Evolutionary conservation across 1,140 invertebrate species (phyloP), one percentile per base, ranked within the genome.

Genomic region (Epicauta chinensis): DNA sequence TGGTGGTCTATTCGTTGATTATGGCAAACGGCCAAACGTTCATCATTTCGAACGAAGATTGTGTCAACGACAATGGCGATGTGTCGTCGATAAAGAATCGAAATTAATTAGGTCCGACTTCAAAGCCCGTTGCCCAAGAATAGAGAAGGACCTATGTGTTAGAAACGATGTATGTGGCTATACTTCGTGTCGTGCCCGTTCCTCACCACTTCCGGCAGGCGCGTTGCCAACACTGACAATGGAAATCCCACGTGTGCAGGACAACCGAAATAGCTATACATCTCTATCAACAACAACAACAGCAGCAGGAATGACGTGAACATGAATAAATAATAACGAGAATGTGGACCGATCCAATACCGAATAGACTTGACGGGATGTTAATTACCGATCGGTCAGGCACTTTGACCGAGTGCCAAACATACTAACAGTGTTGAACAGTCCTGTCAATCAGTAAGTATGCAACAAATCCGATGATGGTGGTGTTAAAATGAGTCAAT

Each of bases 181-280:
- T n/a, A n/a, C n/a, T 7, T 23, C 23, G 4, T 23, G 7, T 23
- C 53, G 16, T 39, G 37, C 52, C 35, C 52, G 29, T 45, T 29
- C 47, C 40, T 34, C 45, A 23, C 43, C 13, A 53, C 59, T 61
- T 61, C 59, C 59, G 53, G 56, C 44, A 58, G 59, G 59, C 56
- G 47, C 39, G 17, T 29, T 61, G 59, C 59, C 59, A 61, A 61
- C 56, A 58, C 32, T 55, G 59, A 61, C 59, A 61, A 61, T 58
- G 59, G 59, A 61, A 58, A 58, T 58, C 56, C 59, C 56, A 49
- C 51, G 54, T 49, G 55, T 23, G 23, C 23, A 23, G 23, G 23
- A 23, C 23, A 23, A n/a, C 23, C 23, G 23, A 23, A 23, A 23
- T 23, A 23, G 23, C 4, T 23, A 7, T 23, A 23, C 23, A 23